Conservation (phyloP, 2,113 vertebrate species). For the Aptenodytes forsteri region DNA sequence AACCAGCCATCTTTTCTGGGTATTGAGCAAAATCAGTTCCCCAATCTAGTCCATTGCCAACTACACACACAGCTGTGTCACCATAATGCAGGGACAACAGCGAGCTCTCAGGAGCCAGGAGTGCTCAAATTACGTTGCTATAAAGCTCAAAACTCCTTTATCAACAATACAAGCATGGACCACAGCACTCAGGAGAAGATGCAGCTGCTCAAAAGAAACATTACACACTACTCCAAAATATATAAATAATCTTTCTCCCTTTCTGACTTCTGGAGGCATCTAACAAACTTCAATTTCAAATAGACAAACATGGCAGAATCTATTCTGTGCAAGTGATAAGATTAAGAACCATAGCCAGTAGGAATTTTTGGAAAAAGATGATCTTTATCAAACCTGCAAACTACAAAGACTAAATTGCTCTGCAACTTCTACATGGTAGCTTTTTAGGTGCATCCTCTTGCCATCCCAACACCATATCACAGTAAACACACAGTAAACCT, state of each 20-base stretch:
- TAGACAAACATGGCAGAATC: background rate
- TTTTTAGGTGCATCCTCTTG: background rate
- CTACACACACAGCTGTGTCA: background rate
- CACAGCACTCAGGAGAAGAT: background rate
- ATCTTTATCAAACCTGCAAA: background rate
- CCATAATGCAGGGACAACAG: background rate
- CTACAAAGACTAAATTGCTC: background rate
- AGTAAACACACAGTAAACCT: background rate
- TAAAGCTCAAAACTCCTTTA: background rate
- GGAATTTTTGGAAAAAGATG: background rate
- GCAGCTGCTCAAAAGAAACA: background rate
- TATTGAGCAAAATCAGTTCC: background rate
- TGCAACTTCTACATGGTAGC: background rate
- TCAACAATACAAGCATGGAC: background rate
- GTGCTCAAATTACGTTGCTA: background rate
- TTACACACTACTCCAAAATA: background rate
- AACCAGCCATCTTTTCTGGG: background rate
- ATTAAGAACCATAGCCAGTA: background rate
- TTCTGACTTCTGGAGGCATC: background rate
- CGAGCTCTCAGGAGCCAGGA: background rate
- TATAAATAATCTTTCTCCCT: background rate
- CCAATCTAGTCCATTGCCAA: background rate
- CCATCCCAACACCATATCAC: background rate
- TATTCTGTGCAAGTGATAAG: background rate
- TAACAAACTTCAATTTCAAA: background rate